These are phyloP conservation scores for Acrocephalus scirpaceus DNA, from an alignment of 2,797 vertebrate genomes.

Conservation along the genomic window DNA sequence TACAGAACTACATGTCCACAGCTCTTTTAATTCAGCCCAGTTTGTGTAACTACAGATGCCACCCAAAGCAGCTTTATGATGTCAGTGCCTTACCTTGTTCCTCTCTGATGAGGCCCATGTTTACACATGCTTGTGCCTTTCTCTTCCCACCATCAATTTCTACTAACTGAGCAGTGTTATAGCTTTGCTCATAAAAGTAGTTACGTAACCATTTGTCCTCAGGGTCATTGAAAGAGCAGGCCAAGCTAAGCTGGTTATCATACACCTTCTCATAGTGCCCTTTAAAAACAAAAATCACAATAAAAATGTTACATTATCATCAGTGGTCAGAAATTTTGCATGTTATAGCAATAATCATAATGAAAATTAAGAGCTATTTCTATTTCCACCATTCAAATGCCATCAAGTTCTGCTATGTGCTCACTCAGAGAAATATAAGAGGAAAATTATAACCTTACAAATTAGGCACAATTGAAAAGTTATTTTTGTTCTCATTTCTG, in stretches of 20 bases:
- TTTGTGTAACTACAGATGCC: neutral
- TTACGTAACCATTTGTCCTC: slow-evolving; percentile 80
- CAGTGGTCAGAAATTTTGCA: neutral
- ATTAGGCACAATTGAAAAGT: neutral
- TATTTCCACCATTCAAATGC: neutral
- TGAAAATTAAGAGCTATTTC: neutral
- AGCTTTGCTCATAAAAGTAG: slow-evolving; percentile 79
- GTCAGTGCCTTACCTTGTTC: slow-evolving; percentile 72
- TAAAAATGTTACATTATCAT: neutral
- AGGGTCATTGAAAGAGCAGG: slow-evolving; percentile 72
- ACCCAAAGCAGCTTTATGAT: neutral
- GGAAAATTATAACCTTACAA: neutral
- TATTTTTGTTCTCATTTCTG: neutral
- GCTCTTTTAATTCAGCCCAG: neutral
- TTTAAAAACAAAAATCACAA: slow-evolving; percentile 63
- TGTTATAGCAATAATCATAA: neutral
- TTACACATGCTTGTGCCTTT: slow-evolving; percentile 72
- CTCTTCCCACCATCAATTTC: slow-evolving; percentile 76
- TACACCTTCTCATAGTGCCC: slow-evolving; percentile 75
- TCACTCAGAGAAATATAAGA: neutral
- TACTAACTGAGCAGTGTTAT: slow-evolving; percentile 70
- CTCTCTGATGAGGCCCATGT: slow-evolving; percentile 75
- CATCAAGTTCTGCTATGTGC: neutral
- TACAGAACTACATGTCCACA: neutral
- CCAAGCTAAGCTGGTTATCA: slow-evolving; percentile 76